A percentile compares a stretch with the other conserved stretches of the same genome.
These are phyloP conservation scores for Dendroctonus valens DNA, from an alignment of 1,140 invertebrate genomes.

Conservation along the genomic window DNA sequence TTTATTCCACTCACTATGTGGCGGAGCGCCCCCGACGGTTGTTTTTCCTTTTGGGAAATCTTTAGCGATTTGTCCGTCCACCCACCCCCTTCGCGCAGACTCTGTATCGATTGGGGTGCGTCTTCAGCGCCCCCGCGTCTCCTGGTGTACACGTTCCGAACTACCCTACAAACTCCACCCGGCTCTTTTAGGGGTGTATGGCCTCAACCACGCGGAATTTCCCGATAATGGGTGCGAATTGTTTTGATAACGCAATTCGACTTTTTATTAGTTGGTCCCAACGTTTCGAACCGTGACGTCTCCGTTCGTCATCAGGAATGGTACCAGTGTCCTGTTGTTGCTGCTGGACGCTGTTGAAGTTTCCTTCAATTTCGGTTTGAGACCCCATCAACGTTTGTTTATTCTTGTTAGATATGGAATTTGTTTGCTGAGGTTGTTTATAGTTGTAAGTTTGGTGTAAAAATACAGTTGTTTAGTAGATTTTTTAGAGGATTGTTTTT, in stretches of 20 bases:
- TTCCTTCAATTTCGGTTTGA: too few relatives aligned
- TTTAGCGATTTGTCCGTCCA: constrained; percentile 21
- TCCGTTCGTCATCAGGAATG: too few relatives aligned
- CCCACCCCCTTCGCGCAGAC: constrained; percentile 39
- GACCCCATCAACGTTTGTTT: too few relatives aligned
- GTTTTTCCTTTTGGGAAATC: constrained; percentile 1
- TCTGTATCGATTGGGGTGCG: constrained; percentile 42
- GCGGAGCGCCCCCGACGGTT: not conserved
- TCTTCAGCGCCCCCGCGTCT: constrained; percentile 35
- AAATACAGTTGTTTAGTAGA: too few relatives aligned
- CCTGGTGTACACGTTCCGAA: constrained; percentile 37
- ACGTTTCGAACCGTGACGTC: too few relatives aligned
- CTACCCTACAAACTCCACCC: constrained; percentile 27
- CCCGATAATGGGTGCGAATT: not conserved
- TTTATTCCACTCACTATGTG: not conserved
- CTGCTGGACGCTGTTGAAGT: too few relatives aligned
- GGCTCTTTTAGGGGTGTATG: constrained; percentile 20
- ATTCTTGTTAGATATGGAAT: too few relatives aligned
- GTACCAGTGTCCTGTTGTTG: too few relatives aligned
- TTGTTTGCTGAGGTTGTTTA: too few relatives aligned
- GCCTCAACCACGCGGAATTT: constrained; percentile 20
- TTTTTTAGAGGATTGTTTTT: too few relatives aligned
- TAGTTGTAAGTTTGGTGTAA: too few relatives aligned
- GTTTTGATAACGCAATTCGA: not conserved
- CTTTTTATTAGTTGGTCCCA: not conserved